Conservation (phyloP, 2,113 vertebrate genomes). For the Girardinichthys multiradiatus region DNA sequence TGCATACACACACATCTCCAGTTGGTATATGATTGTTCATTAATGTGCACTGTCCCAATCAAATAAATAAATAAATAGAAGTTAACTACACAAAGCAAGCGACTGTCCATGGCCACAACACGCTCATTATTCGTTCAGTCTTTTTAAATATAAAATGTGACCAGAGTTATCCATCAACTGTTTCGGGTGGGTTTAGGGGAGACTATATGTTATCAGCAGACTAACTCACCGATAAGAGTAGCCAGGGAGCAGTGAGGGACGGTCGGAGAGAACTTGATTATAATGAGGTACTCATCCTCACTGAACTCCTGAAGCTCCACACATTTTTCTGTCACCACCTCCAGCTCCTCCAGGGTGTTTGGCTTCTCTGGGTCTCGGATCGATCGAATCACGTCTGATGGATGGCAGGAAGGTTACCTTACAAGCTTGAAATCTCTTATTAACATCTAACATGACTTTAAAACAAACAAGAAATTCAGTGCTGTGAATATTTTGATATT, state of each 20-base stretch:
- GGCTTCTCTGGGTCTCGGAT: conserved; percentile 98
- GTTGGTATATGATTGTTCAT: no score
- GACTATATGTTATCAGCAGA: not conserved
- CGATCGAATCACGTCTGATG: conserved; percentile 90
- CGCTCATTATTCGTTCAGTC: no score
- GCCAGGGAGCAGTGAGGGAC: conserved; percentile 98
- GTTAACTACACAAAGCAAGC: no score
- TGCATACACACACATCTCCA: no score
- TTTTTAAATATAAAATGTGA: not conserved
- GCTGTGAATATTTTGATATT: no score
- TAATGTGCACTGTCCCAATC: no score
- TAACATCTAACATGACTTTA: no score
- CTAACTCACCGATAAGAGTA: conserved; percentile 90
- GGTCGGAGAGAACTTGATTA: conserved; percentile 94
- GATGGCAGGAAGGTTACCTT: not conserved
- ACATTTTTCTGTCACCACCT: conserved; percentile 92
- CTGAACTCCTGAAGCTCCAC: conserved; percentile 89
- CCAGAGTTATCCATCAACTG: not conserved
- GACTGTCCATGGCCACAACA: no score
- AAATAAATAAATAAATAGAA: no score
- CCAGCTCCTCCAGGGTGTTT: conserved; percentile 94
- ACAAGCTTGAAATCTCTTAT: no score
- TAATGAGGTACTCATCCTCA: conserved; percentile 90
- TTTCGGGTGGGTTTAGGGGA: not conserved
- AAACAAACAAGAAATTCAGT: no score